Base-by-base conservation (phyloP, 2,888 invertebrate species). In the Sericinus montela region DNA sequence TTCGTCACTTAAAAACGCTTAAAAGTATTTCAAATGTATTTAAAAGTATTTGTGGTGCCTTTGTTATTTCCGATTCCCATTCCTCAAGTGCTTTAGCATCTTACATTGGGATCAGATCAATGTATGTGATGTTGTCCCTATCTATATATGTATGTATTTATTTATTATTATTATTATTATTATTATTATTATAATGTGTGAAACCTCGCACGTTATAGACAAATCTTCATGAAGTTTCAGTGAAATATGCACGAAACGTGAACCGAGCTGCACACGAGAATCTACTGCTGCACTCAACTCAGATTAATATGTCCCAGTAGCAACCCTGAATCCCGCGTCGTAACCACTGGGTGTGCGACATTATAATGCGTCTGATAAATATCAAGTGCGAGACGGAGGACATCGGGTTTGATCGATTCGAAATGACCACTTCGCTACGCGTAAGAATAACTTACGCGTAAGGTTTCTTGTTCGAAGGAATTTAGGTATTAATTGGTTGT, bases 231-330 rank as follows among this genome's bases (percentile, higher is more conserved):
- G n/a, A n/a, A n/a, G n/a, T n/a, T n/a, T n/a, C n/a, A n/a, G n/a
- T n/a, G n/a, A 19, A 19, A 3, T 19, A 3, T 19, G 19, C 19
- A 19, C 19, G 5, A 19, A 19, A 19, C 19, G 13, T 45, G 50
- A 32, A 46, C 50, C 50, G 45, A 8, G 32, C 42, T 14, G 32
- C 1, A 45, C 11, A 1, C 5, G n/a, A 23, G 10, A 25, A 6
- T 32, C 38, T 10, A 4, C 13, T n/a, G 16, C 34, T 23, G 23
- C 10, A 37, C 28, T 29, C 19, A 13, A 41, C 37, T 51, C 51
- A 51, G 56, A 59, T 60, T 60, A 60, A 60, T 58, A 58, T 51
- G 52, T 59, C 55, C 44, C 52, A 51, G 43, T 54, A 37, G 49
- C 49, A 45, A 42, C 37, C 45, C 45, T 32, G 41, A 30, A 39